These are phyloP conservation scores for Bellardia pandia DNA, from an alignment of 2,888 invertebrate genomes.

Conservation along the genomic window DNA sequence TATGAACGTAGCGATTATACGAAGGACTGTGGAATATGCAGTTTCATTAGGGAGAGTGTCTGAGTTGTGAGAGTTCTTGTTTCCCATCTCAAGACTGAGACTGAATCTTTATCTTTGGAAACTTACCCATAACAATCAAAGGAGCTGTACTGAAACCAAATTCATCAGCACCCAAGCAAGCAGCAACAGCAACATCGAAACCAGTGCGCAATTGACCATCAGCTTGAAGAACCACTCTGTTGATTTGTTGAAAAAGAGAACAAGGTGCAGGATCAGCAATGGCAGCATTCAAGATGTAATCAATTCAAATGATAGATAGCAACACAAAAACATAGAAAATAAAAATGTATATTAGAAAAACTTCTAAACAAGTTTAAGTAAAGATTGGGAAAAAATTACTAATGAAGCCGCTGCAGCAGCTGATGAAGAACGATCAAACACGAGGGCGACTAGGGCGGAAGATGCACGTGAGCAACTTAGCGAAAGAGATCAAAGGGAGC, in stretches of 20 bases:
- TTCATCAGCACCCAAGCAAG: conserved; percentile 98
- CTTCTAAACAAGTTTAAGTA: conserved; percentile 74
- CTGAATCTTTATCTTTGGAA: background rate
- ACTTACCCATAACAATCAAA: conserved; percentile 93
- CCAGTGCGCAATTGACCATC: conserved; percentile 98
- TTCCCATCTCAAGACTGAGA: no score
- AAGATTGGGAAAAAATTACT: conserved; percentile 82
- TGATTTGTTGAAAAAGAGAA: background rate
- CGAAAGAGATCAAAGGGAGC: conserved; percentile 72
- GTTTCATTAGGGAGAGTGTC: no score
- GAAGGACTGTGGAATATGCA: no score
- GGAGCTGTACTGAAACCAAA: conserved; percentile 99
- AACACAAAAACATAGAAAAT: conserved; percentile 79
- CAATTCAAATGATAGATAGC: conserved; percentile 47
- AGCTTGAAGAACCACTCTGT: conserved; percentile 96
- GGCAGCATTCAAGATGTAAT: conserved; percentile 13
- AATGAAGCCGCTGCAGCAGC: conserved; percentile 82
- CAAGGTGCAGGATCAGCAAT: conserved; percentile 1
- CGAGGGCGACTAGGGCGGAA: conserved; percentile 74
- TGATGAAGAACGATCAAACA: conserved; percentile 78
- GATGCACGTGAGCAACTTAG: conserved; percentile 77
- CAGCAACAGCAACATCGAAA: conserved; percentile 98
- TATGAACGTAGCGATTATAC: no score
- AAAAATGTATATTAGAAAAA: conserved; percentile 77
- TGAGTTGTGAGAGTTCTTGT: no score